phyloP scores from a whole-genome alignment of 2,113 vertebrate species.

The Erinaceus europaeus region DNA sequence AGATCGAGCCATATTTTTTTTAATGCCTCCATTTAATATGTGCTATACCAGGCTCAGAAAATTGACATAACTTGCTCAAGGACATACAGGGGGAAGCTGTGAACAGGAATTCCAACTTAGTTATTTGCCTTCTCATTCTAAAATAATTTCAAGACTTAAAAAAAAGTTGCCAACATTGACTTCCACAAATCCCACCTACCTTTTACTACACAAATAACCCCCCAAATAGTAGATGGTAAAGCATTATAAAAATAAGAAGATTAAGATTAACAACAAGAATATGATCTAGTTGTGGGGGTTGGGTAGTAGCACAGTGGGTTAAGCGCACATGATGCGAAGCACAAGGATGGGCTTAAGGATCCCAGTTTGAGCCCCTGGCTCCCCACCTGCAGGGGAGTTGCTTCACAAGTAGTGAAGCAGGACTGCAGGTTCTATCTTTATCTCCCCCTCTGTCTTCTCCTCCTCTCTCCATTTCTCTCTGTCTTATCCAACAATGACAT shows the following conservation, averaged over 20 bases:
- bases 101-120: neutral
- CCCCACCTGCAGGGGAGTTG: too few species aligned
- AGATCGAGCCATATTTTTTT: neutral
- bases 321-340: too few species aligned
- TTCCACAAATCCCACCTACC: neutral
- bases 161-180: neutral
- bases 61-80: neutral
- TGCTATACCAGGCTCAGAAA: neutral
- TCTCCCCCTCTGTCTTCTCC: too few species aligned
- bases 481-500: too few species aligned
- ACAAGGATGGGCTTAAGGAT: too few species aligned
- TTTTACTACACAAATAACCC: neutral
- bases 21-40: neutral
- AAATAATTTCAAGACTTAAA: slow-evolving; percentile 1
- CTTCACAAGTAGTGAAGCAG: too few species aligned
- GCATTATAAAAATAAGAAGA: neutral
- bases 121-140: neutral
- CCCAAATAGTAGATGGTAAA: neutral
- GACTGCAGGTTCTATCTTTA: too few species aligned
- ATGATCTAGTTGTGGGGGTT: neutral
- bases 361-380: too few species aligned
- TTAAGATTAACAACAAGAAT: neutral
- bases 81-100: neutral
- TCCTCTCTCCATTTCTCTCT: too few species aligned
- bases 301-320: too few species aligned